phyloP scores from a whole-genome alignment of 2,113 vertebrate species.

The Dermatemys mawii region DNA sequence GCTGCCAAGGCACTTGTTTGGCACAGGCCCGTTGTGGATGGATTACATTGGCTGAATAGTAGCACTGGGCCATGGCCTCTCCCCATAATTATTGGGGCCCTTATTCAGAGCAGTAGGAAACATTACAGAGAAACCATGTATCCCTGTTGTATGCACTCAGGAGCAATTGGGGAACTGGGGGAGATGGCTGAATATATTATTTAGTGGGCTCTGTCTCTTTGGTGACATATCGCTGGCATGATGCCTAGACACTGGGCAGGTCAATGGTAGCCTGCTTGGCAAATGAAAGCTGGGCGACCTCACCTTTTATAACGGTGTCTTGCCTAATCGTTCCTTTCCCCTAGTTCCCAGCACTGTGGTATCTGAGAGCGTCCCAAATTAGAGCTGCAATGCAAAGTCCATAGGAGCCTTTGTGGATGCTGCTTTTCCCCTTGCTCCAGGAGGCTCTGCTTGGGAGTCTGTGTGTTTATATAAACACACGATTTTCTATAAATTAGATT shows the following conservation, averaged over 20 bases:
- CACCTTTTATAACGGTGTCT: neutral
- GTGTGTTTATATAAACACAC: neutral
- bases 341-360: neutral
- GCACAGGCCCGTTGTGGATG: neutral
- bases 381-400: neutral
- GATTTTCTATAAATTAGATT: neutral
- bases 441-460: neutral
- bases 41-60: neutral
- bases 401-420: neutral
- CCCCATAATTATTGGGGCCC: neutral
- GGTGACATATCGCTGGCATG: neutral
- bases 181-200: neutral
- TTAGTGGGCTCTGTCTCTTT: neutral
- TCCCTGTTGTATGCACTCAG: neutral
- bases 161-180: rapidly evolving
- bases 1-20: neutral
- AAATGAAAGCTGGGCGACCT: neutral
- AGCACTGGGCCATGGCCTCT: neutral
- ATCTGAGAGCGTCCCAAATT: neutral
- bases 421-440: neutral
- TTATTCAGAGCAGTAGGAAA: neutral
- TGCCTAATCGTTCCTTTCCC: neutral
- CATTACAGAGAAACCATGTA: neutral
- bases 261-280: neutral
- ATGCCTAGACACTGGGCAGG: neutral